These are phyloP conservation scores for Bhutanitis thaidina DNA, from an alignment of 2,888 invertebrate genomes.

Conservation along the genomic window DNA sequence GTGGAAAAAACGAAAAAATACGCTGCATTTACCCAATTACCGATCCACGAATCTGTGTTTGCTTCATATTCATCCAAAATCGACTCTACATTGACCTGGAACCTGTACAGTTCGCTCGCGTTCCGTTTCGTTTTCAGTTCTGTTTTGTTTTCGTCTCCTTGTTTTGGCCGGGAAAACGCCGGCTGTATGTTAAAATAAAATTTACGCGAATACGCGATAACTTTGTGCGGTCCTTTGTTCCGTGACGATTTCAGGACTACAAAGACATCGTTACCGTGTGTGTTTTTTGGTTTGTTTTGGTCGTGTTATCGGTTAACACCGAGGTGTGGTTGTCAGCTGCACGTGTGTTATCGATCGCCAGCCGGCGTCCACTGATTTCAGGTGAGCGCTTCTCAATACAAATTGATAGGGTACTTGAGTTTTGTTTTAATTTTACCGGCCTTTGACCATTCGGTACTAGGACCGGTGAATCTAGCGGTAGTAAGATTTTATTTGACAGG, in stretches of 20 bases:
- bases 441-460: not conserved
- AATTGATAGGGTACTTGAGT: no score
- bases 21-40: conserved; percentile 38
- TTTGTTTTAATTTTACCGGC: not conserved
- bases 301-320: conserved; percentile 37
- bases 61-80: conserved; percentile 24
- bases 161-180: conserved; percentile 68
- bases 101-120: conserved; percentile 24
- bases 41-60: conserved; percentile 39
- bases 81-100: conserved; percentile 25
- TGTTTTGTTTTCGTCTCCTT: conserved; percentile 42
- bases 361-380: conserved; percentile 28
- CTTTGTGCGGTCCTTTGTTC: conserved; percentile 44
- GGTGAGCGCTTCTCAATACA: conserved; percentile 22
- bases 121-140: conserved; percentile 33
- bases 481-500: conserved; percentile 31
- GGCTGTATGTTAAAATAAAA: conserved; percentile 39
- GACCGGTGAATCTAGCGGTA: conserved; percentile 7
- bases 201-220: conserved; percentile 41
- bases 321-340: conserved; percentile 42
- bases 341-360: conserved; percentile 58
- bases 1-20: conserved; percentile 41
- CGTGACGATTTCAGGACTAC: conserved; percentile 44
- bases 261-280: conserved; percentile 36
- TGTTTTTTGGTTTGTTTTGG: conserved; percentile 40